Percentiles rank a stretch among this genome's conserved stretches.
These are phyloP conservation scores for Aphodius granarius DNA, from an alignment of 2,888 invertebrate genomes.

Conservation along the genomic window DNA sequence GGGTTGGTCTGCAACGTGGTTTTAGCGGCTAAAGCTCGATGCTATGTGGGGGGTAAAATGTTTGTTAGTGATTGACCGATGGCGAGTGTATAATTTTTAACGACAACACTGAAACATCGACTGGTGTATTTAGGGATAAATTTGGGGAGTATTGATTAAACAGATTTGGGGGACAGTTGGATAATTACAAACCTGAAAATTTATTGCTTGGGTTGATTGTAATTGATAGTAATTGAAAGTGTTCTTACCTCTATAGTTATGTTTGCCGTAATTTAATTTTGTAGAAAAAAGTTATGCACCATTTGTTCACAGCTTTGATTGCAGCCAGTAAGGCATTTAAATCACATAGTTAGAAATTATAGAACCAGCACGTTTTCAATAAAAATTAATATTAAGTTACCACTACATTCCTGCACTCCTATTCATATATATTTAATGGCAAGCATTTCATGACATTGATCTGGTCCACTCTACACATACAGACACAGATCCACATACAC, in stretches of 20 bases:
- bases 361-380: no score
- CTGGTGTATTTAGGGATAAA: neutral
- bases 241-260: no score
- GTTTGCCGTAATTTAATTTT: no score
- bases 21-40: neutral
- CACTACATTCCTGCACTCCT: neutral
- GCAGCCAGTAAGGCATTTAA: no score
- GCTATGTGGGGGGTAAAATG: neutral
- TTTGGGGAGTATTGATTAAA: neutral
- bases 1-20: neutral
- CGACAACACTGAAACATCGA: neutral
- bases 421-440: constrained; percentile 18
- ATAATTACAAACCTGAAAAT: neutral
- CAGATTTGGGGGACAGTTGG: neutral
- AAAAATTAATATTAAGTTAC: no score
- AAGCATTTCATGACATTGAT: constrained; percentile 16
- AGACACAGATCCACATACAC: constrained; percentile 15
- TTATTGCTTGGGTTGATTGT: no score
- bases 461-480: constrained; percentile 3
- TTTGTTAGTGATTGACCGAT: neutral
- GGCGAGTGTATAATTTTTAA: neutral
- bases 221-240: no score
- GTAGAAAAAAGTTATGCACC: no score
- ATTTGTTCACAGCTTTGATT: no score
- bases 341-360: no score